Evolutionary conservation across 2,888 invertebrate genomes (phyloP), one percentile per base, ranked within the genome.

Genomic region (Phanerotoma sp.): DNA sequence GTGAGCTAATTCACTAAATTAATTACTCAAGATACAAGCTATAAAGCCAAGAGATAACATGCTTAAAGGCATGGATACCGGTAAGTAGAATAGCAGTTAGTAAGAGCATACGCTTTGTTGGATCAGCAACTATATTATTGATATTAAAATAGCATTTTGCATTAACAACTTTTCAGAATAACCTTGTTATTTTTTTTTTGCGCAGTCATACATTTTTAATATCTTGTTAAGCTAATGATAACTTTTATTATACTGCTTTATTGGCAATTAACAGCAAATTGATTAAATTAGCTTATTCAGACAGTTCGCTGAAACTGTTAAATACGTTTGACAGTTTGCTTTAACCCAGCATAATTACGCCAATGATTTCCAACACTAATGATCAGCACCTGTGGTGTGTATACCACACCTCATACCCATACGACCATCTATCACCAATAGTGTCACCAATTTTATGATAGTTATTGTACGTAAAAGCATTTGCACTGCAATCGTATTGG

Each of bases 281-380:
- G 52, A 56, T 46, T 51, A 38, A 44, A 37, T 32, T 40, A 37
- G 44, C 10, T 13, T 44, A 42, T 51, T 51, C 22, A 18, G 25
- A 16, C 22, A 44, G 44, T 20, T 40, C 21, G 21, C 11, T 21
- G 20, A 40, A 40, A 40, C 42, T 13, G 21, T 33, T 35, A 42
- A 41, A 41, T 15, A 61, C 50, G 54, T 63, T 63, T 62, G 52
- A 54, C 41, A 56, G 52, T 57, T 57, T 51, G 56, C 48, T 61
- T 51, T 53, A 48, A 48, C 52, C 47, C 49, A 44, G 44, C 54
- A 51, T 68, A 66, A 67, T 63, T 62, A 58, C 60, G 56, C 62
- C 63, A 67, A 66, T 64, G 64, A 68, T 68, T 68, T 63, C 51
- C 60, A 46, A 54, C 63, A 59, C 65, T 67, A 64, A 68, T 62